Percentiles rank a stretch among this genome's conserved stretches.
Conservation (phyloP, 2,888 invertebrate genomes). For the Norana najaformis region DNA sequence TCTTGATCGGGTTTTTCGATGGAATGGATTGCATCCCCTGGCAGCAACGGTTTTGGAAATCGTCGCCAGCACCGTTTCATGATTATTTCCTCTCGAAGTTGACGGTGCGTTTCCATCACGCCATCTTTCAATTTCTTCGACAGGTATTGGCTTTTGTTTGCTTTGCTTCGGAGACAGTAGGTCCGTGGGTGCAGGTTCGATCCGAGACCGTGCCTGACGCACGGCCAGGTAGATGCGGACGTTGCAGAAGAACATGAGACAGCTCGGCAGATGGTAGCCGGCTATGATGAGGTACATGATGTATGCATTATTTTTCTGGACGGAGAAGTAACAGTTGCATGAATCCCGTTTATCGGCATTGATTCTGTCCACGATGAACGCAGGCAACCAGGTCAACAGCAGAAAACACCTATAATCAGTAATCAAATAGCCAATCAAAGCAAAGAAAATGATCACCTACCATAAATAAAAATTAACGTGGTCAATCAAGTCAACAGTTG, state of each 20-base stretch:
- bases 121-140: not conserved
- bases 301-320: not conserved
- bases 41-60: not conserved
- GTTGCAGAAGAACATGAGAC: not conserved
- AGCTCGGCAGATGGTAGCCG: constrained; percentile 18
- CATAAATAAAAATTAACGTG: no score
- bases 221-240: not conserved
- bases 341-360: not conserved
- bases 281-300: not conserved
- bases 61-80: no score
- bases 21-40: no score
- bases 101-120: not conserved
- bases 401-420: not conserved
- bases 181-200: not conserved
- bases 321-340: not conserved
- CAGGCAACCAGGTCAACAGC: not conserved
- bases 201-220: not conserved
- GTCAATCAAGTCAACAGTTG: no score
- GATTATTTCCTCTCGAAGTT: not conserved
- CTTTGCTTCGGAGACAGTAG: not conserved
- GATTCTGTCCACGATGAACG: not conserved
- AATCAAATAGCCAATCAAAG: no score
- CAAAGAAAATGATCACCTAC: no score
- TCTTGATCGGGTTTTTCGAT: not conserved
- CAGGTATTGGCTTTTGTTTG: not conserved